Conservation (phyloP, 2,113 vertebrate species). For the Nymphicus hollandicus region DNA sequence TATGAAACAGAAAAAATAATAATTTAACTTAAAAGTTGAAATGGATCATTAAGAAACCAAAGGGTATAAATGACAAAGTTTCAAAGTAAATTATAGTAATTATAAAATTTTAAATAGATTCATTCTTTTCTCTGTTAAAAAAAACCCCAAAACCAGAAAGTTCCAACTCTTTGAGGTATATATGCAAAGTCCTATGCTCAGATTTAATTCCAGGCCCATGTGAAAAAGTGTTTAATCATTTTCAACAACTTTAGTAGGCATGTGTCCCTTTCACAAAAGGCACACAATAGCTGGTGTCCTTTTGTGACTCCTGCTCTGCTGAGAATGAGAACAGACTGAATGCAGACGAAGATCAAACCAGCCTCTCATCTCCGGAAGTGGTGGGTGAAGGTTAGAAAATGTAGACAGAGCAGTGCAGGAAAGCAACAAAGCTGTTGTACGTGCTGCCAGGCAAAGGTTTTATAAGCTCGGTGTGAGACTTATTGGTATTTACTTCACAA, state of each 20-base stretch:
- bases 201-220: background rate
- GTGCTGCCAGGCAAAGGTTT: slow-evolving; percentile 19
- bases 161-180: background rate
- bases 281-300: background rate
- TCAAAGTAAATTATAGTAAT: background rate
- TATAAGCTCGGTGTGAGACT: background rate
- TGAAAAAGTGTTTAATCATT: background rate
- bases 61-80: background rate
- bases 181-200: background rate
- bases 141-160: background rate
- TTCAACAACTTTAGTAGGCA: background rate
- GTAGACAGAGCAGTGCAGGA: background rate
- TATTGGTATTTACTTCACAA: slow-evolving; percentile 50
- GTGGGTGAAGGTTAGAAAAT: slow-evolving; percentile 25
- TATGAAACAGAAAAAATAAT: background rate
- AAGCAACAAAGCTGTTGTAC: slow-evolving; percentile 17
- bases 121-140: background rate
- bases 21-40: background rate
- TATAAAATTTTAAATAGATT: background rate
- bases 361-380: background rate
- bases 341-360: slow-evolving; percentile 22
- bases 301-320: background rate
- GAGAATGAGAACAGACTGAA: slow-evolving; percentile 6
- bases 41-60: background rate
- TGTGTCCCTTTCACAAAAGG: background rate